Evolutionary conservation across 2,888 invertebrate genomes (phyloP).

Genomic region (Drosophila suboccidentalis): DNA sequence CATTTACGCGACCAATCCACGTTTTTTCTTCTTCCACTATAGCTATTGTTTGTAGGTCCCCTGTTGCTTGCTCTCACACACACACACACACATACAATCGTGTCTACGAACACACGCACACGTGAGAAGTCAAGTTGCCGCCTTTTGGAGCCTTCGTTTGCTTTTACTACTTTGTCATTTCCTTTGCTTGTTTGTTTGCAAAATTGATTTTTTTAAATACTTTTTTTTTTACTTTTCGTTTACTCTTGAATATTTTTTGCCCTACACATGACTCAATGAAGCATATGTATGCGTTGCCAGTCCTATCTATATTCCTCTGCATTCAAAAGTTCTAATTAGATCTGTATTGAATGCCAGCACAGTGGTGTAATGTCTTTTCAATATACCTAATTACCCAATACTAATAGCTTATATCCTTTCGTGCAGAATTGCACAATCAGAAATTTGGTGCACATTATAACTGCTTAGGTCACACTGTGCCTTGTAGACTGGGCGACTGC

Average conservation of each 20-base stretch:
- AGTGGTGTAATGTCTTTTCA: slow-evolving; percentile 17
- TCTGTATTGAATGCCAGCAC: slow-evolving; percentile 9
- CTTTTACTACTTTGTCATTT: slow-evolving; percentile 31
- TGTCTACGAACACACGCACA: slow-evolving; percentile 7
- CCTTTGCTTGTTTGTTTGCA: slow-evolving; percentile 61
- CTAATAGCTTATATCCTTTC: background rate
- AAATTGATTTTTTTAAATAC: slow-evolving; percentile 54
- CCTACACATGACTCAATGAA: slow-evolving; percentile 22
- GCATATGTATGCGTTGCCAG: slow-evolving; percentile 10
- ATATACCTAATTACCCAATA: background rate
- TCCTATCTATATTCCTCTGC: background rate
- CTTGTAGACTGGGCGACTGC: slow-evolving; percentile 28
- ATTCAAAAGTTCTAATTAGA: background rate
- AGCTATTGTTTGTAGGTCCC: slow-evolving; percentile 54
- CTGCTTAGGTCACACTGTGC: slow-evolving; percentile 54
- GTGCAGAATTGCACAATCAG: background rate
- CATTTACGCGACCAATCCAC: slow-evolving; percentile 60
- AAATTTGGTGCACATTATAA: slow-evolving; percentile 1
- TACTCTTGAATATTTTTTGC: slow-evolving; percentile 57
- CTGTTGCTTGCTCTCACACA: slow-evolving; percentile 40
- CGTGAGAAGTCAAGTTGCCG: slow-evolving; percentile 49
- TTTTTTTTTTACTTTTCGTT: slow-evolving; percentile 41
- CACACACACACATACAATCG: slow-evolving; percentile 10
- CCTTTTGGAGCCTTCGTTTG: slow-evolving; percentile 56
- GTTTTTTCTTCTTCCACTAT: slow-evolving; percentile 39